Percentiles rank a stretch among this genome's conserved stretches.
Evolutionary conservation across 1,140 invertebrate genomes (phyloP).

Genomic region (Cydia pomonella): DNA sequence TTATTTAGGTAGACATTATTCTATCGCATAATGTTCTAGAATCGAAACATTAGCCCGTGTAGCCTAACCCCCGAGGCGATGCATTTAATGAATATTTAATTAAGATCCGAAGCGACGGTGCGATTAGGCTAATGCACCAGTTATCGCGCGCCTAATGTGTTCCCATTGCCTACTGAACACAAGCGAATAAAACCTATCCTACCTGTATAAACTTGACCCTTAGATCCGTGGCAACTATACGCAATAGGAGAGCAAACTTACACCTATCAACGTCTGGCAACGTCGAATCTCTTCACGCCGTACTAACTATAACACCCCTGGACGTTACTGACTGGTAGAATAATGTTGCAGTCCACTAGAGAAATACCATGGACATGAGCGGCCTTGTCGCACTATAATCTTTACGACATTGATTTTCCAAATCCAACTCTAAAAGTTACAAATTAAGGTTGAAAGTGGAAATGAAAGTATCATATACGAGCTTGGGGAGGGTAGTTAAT

Average conservation of each 20-base stretch:
- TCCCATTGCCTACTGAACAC: neutral
- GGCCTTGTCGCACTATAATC: neutral
- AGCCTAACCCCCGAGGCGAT: neutral
- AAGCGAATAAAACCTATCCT: neutral
- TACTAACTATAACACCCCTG: neutral
- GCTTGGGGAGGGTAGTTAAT: neutral
- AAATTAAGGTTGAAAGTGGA: neutral
- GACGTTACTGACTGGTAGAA: neutral
- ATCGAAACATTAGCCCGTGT: neutral
- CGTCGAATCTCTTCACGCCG: too few relatives aligned
- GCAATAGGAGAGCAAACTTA: too few relatives aligned
- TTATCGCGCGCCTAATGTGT: constrained; percentile 8
- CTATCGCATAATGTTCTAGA: neutral
- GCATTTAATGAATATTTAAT: constrained; percentile 46
- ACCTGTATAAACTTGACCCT: neutral
- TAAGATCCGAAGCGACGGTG: constrained; percentile 38
- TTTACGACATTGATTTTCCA: neutral
- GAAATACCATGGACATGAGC: neutral
- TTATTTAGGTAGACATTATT: too few relatives aligned
- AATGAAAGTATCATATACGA: neutral
- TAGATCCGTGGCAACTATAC: too few relatives aligned
- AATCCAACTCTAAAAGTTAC: neutral
- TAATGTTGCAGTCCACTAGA: neutral
- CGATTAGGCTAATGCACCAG: constrained; percentile 37
- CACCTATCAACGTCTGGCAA: too few relatives aligned